phyloP scores from a whole-genome alignment of 2,888 invertebrate species.

The Isotomurus palustris region DNA sequence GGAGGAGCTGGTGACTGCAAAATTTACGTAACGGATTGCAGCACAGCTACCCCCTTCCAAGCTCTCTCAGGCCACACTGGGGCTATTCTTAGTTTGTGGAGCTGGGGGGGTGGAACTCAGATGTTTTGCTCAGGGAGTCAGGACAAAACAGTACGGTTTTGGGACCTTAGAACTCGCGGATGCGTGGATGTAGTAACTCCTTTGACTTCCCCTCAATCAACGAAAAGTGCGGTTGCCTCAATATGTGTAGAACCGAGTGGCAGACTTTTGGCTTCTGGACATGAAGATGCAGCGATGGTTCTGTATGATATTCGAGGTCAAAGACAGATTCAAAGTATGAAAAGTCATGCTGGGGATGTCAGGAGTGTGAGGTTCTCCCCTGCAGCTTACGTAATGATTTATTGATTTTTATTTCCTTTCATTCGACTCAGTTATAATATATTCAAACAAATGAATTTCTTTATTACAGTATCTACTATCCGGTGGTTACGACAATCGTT shows the following conservation, averaged over 20 bases:
- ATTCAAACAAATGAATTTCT: background rate
- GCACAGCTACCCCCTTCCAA: slow-evolving; percentile 84
- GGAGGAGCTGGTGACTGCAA: slow-evolving; percentile 99
- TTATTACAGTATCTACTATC: slow-evolving; percentile 80
- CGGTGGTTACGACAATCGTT: slow-evolving; percentile 90
- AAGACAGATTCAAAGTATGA: slow-evolving; percentile 86
- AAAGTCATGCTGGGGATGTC: slow-evolving; percentile 89
- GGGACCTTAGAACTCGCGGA: slow-evolving; percentile 91
- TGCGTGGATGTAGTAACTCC: slow-evolving; percentile 88
- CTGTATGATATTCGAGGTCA: slow-evolving; percentile 92
- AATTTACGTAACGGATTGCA: slow-evolving; percentile 96
- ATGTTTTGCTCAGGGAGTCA: slow-evolving; percentile 97
- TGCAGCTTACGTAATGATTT: slow-evolving; percentile 62
- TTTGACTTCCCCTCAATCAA: slow-evolving; percentile 53
- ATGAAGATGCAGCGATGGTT: slow-evolving; percentile 89
- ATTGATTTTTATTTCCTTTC: background rate
- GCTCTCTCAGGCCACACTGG: slow-evolving; percentile 91
- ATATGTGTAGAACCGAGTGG: slow-evolving; percentile 89
- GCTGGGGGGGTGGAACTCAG: slow-evolving; percentile 95
- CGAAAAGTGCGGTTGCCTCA: slow-evolving; percentile 75
- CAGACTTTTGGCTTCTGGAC: slow-evolving; percentile 87
- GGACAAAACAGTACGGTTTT: slow-evolving; percentile 94
- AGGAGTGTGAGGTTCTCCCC: slow-evolving; percentile 94
- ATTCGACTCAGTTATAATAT: background rate
- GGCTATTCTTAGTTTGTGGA: slow-evolving; percentile 86